Evolutionary conservation across 2,797 vertebrate genomes (phyloP), one percentile per base, ranked within the genome.

Genomic region (Crenuchus spilurus): DNA sequence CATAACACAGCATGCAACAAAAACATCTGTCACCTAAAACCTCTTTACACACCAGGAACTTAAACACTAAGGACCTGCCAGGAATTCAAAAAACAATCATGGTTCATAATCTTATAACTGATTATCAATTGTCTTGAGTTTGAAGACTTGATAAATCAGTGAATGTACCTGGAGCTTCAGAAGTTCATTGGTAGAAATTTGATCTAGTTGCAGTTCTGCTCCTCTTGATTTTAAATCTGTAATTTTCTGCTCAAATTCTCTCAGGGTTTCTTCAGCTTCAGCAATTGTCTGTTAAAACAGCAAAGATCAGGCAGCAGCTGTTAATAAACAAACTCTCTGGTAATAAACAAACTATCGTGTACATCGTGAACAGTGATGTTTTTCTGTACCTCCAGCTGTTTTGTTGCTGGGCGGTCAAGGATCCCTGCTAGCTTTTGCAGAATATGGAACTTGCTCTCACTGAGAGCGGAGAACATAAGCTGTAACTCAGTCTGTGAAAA

Each of bases 161-260:
- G 20, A 41, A 44, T 1, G 41, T 86, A 98, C 97, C 94, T 99
- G 98, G 41, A 99, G 92, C 83, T 95, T 99, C 66, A 95, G 93
- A 46, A 99, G 88, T 51, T 99, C 96, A 82, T 98, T 96, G 69
- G 92, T 80, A 62, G 92, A 90, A 39, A 94, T 82, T 63, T 95
- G 95, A 72, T 97, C 95, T 16, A 94, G 84, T 3, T 96, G 94
- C 9, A 95, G 75, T 64, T 91, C 92, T 49, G 96, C 95, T 41
- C 90, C 88, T 80, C 72, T 92, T 52, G 80, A 92, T 82, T 95
- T 98, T 63, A 99, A 84, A 76, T 97, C 95, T 57, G 39, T 84
- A 63, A 98, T 93, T 80, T 88, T 94, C 72, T 89, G 88, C 76
- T 99, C 98, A 81, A 99, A 87, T 39, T 97, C 96, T 83, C 91